Evolutionary conservation across 2,797 vertebrate species (phyloP), one percentile per base, ranked within the genome.

Genomic region (Mico argentatus): DNA sequence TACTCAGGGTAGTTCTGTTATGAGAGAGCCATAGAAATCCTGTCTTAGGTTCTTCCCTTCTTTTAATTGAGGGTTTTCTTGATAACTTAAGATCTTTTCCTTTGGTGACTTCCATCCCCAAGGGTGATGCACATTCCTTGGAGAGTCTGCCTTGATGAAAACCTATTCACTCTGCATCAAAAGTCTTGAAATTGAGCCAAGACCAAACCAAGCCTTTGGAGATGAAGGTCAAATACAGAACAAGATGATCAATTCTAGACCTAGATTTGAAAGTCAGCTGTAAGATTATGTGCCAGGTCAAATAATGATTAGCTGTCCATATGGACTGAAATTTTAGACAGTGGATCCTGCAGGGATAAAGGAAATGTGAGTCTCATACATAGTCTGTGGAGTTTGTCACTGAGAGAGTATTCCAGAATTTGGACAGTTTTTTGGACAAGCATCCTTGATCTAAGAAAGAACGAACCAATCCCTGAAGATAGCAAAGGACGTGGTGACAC

Each of bases 41-140:
- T 59, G 5, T 15, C 20, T 72, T 50, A n/a, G 30, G 30, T 67
- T 70, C 15, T 77, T 88, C 33, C 27, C 41, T 46, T 80, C n/a
- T 27, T 48, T 59, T 36, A 50, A 75, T 70, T 48, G n/a, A 75
- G 27, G 44, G 33, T 41, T 95, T 92, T 90, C 57, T 87, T 57
- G 80, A 36, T 82, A 70, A 96, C 39, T 41, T 83, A 48, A 94
- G 36, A 67, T 75, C 59, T 67, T 15, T 79, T 88, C 27, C 41
- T 96, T 97, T 50, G 72, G 61, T 88, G 44, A 81, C 64, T 92
- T 75, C 81, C 30, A 41, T 95, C 30, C 24, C 41, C 64, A 91
- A 9, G 24, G 24, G 39, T 88, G 52, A 75, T 55, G 48, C 46
- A 13, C n/a, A 48, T 82, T 82, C 33, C 50, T 59, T 61, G 70